phyloP scores from a whole-genome alignment of 2,888 invertebrate species.

The Andrena fulva region DNA sequence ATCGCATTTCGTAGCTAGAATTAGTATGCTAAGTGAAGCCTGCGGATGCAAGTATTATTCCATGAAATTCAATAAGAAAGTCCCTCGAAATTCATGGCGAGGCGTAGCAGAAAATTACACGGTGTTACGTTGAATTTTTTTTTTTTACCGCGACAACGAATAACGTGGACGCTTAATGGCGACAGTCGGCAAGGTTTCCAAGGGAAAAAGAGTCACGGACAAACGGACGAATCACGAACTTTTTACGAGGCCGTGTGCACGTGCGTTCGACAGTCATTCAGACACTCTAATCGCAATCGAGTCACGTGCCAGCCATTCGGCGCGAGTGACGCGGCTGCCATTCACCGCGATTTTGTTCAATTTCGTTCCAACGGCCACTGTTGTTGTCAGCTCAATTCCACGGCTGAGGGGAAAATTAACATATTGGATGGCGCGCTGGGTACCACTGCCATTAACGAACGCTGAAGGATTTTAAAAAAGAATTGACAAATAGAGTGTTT shows the following conservation, averaged over 20 bases:
- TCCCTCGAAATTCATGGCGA: too few relatives aligned
- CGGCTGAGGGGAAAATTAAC: background rate
- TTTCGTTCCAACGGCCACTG: conserved; percentile 31
- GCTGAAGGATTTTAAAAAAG: background rate
- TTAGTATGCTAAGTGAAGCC: too few relatives aligned
- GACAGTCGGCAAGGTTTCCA: background rate
- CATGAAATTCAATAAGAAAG: too few relatives aligned
- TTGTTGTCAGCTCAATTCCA: conserved; percentile 14
- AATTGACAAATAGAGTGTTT: background rate
- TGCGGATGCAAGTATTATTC: too few relatives aligned
- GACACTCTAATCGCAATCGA: conserved; percentile 64
- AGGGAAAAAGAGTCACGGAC: conserved; percentile 8
- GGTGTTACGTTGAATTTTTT: background rate
- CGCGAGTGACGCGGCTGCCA: conserved; percentile 17
- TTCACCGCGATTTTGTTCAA: conserved; percentile 43
- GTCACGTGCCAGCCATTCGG: conserved; percentile 61
- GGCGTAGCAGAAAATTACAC: too few relatives aligned
- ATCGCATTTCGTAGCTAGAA: too few relatives aligned
- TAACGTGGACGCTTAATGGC: background rate
- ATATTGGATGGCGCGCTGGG: background rate
- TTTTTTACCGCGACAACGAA: background rate
- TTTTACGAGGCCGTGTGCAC: conserved; percentile 31
- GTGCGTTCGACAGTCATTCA: conserved; percentile 58
- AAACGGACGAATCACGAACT: conserved; percentile 20
- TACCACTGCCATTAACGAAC: background rate